Base-by-base conservation (phyloP, 2,797 vertebrate genomes). In the Sebastes umbrosus region DNA sequence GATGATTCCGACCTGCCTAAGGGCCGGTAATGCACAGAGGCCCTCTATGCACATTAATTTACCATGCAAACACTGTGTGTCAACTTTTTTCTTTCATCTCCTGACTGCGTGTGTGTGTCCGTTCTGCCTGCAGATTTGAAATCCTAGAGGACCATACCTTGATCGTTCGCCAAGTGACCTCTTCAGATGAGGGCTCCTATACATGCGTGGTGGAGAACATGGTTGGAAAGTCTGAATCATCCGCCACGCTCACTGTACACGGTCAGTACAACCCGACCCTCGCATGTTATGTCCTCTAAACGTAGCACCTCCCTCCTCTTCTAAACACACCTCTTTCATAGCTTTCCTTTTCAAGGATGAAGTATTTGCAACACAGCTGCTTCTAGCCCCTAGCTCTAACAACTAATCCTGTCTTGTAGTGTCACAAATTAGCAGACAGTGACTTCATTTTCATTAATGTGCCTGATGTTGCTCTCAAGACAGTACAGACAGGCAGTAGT, bases 121-220 rank as follows among this genome's bases (percentile, higher is more conserved):
- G 6, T 80, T 24, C 73, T 78, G 70, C 74, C 60, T 71, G 16
- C 90, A 99, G 99, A 89, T 97, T 96, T 1, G 98, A 99, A 96
- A 98, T 99, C 88, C 96, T 95, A 76, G 97, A 99, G 91, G 98
- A 99, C 90, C 97, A 99, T 92, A 99, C 98, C 4, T 95, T 99
- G 94, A 97, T 97, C 92, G 96, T 99, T 69, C 97, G 97, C 73
- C 97, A 97, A 70, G 97, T 99, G 80, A 95, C 90, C 52, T 96
- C 97, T 71, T 95, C 95, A 62, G 99, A 99, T 68, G 98, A 97
- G 91, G 98, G 99, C 39, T 97, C 98, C 0, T 99, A 98, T 70
- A 98, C 97, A 25, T 99, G 99, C 87, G 97, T 99, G 75, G 98
- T 97, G 69, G 98, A 99, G 94, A 99, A 99, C 93, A 99, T 99